Base-by-base conservation (phyloP, 2,797 vertebrate genomes). In the Podargus strigoides region DNA sequence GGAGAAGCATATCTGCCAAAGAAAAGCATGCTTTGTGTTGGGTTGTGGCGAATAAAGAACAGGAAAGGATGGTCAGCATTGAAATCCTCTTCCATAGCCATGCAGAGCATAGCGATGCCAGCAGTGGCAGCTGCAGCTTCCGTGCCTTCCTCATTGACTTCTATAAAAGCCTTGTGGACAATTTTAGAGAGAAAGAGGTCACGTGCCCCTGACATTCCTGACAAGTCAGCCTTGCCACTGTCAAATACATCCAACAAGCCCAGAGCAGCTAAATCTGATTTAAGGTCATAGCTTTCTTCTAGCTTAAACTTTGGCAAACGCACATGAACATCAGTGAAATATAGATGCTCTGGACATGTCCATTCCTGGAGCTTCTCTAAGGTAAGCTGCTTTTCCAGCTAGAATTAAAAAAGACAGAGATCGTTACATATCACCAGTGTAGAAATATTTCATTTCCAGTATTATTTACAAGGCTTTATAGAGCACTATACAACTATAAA, bases 91-190 rank as follows among this genome's bases (percentile, higher is more conserved):
- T 98, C 98, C 0, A 95, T 93, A 7, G 78, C 0, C 97, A 98
- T 93, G 87, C 97, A 97, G 14, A 98, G 95, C 1, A 42, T 2
- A 1, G 70, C 39, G 1, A 98, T 59, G 53, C 78, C 98, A 3
- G 97, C 99, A 1, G 99, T 99, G 85, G 99, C 99, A 3, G 99
- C 98, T 0, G 99, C 99, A 0, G 99, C 99, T 96, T 99, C 99
- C 0, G 99, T 99, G 36, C 99, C 99, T 90, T 99, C 98, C 97
- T 99, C 99, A 8, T 99, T 99, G 92, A 99, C 99, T 85, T 99
- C 99, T 56, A 99, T 98, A 39, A 99, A 99, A 74, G 99, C 98
- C 95, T 99, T 99, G 97, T 99, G 99, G 52, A 98, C 96, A 83
- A 99, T 97, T 15, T 98, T 97, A 7, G 99, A 99, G 82, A 99